Evolutionary conservation across 2,888 invertebrate species (phyloP).

Genomic region (Hydroisotoma schaefferi): DNA sequence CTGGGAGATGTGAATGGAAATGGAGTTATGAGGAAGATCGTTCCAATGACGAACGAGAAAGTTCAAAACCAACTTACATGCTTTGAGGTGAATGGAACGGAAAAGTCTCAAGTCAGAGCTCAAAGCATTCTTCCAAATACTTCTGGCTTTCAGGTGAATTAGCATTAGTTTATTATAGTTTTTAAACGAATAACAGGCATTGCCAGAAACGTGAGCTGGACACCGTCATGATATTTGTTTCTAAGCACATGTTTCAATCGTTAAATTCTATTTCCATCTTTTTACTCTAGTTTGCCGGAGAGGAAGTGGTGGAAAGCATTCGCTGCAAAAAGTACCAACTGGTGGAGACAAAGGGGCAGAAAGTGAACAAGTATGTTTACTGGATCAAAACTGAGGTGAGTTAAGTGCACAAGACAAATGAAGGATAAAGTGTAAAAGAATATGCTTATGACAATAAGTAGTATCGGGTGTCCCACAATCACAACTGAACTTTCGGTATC

Average conservation of each 20-base stretch:
- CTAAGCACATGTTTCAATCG: neutral
- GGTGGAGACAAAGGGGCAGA: slow-evolving; percentile 67
- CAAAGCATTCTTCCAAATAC: slow-evolving; percentile 81
- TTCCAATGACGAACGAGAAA: slow-evolving; percentile 76
- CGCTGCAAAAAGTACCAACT: slow-evolving; percentile 75
- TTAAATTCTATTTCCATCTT: neutral
- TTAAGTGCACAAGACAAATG: neutral
- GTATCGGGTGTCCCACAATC: no score
- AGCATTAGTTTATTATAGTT: no score
- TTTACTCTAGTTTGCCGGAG: slow-evolving; percentile 54
- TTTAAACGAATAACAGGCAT: no score
- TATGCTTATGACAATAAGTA: neutral
- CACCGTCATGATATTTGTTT: neutral
- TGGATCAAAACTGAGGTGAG: slow-evolving; percentile 72
- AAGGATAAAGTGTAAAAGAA: neutral
- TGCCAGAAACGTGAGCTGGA: no score
- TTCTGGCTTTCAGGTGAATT: slow-evolving; percentile 65
- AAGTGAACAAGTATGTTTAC: slow-evolving; percentile 81
- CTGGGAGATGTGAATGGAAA: slow-evolving; percentile 61
- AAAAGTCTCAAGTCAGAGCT: slow-evolving; percentile 59
- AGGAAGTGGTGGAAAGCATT: slow-evolving; percentile 68
- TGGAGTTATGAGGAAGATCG: slow-evolving; percentile 69
- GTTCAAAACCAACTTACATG: slow-evolving; percentile 71
- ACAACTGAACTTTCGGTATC: neutral
- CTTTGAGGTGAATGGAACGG: slow-evolving; percentile 76